Evolutionary conservation across 2,888 invertebrate species (phyloP).

Genomic region (Scaptomyza tumidula): DNA sequence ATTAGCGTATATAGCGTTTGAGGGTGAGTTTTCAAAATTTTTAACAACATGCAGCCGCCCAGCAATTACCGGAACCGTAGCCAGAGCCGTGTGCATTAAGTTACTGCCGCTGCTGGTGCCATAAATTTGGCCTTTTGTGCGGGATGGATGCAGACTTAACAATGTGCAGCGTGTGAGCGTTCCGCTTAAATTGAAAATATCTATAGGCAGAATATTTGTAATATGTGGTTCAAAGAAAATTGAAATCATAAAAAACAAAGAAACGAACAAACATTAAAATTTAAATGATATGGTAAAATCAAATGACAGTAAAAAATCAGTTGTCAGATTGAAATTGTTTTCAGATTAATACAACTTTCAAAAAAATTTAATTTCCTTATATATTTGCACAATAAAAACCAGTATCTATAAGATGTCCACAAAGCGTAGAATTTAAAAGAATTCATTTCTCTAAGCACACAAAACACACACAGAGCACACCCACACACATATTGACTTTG

Average conservation of each 20-base stretch:
- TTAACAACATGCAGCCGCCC: conserved; percentile 39
- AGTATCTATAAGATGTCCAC: not conserved
- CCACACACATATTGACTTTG: conserved; percentile 14
- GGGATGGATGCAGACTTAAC: too few relatives aligned
- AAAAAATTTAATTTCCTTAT: not conserved
- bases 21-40: conserved; percentile 60
- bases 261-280: too few relatives aligned
- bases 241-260: too few relatives aligned
- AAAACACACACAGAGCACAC: not conserved
- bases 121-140: conserved; percentile 51
- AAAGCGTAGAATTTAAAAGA: not conserved
- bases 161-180: conserved; percentile 52
- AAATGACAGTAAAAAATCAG: conserved; percentile 53
- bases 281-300: too few relatives aligned
- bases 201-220: conserved; percentile 37
- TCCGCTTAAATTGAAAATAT: conserved; percentile 70
- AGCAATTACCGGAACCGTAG: not conserved
- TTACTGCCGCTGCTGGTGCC: conserved; percentile 54
- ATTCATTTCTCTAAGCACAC: not conserved
- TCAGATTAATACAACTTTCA: conserved; percentile 17
- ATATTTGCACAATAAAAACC: too few relatives aligned
- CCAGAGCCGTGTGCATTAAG: conserved; percentile 47
- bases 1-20: conserved; percentile 61
- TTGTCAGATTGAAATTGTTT: too few relatives aligned
- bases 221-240: too few relatives aligned